A percentile compares a stretch with the other conserved stretches of the same genome.
Evolutionary conservation across 2,113 vertebrate species (phyloP).

Genomic region (Hemichromis elongatus): DNA sequence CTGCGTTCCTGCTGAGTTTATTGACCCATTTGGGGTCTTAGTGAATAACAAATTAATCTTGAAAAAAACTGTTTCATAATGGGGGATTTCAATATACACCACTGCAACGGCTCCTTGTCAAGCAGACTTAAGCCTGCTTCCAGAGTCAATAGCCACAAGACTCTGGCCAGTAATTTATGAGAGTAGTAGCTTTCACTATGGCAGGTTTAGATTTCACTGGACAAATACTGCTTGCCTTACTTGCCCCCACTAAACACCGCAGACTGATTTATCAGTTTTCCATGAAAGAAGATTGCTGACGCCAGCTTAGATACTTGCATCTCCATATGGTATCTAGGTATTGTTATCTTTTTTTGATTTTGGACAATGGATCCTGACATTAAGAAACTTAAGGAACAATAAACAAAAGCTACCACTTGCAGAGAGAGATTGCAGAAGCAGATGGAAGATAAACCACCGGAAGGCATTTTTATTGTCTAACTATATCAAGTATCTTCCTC

Average conservation of each 20-base stretch:
- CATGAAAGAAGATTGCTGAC: neutral
- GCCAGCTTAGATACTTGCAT: neutral
- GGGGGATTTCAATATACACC: neutral
- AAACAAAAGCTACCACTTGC: neutral
- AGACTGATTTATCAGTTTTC: neutral
- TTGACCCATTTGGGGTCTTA: neutral
- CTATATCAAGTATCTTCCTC: conserved; percentile 18
- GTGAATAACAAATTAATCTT: neutral
- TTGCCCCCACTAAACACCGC: neutral
- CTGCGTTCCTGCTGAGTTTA: neutral
- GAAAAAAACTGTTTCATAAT: neutral
- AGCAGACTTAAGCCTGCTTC: neutral
- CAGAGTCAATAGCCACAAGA: neutral
- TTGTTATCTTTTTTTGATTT: conserved; percentile 1
- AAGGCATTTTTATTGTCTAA: neutral
- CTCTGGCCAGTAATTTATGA: neutral
- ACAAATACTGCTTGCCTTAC: neutral
- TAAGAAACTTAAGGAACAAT: neutral
- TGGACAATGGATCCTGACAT: conserved; percentile 21
- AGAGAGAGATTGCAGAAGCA: neutral
- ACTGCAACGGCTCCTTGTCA: neutral
- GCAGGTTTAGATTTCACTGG: neutral
- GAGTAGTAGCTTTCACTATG: neutral
- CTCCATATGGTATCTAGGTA: neutral
- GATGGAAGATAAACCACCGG: neutral